Conservation (phyloP, 1,140 invertebrate species). For the Cyphomyrmex costatus region DNA sequence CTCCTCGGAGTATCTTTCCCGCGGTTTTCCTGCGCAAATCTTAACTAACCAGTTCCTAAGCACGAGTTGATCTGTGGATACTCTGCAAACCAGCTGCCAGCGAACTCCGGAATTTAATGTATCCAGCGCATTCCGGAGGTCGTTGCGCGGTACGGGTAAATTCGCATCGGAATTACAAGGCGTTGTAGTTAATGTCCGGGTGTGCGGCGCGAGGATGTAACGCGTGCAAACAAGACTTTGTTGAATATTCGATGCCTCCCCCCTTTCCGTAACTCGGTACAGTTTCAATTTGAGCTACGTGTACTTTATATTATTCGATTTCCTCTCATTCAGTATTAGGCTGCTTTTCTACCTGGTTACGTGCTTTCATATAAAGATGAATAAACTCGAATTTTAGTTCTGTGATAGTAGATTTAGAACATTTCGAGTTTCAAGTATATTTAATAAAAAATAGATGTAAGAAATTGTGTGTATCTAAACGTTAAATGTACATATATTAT, state of each 20-base stretch:
- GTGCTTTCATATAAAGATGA: neutral
- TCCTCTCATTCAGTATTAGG: neutral
- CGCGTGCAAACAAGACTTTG: slow-evolving; percentile 50
- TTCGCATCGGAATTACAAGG: slow-evolving; percentile 57
- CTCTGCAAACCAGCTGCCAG: slow-evolving; percentile 43
- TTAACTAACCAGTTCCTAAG: slow-evolving; percentile 31
- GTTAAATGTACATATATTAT: too few species aligned
- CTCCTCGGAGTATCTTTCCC: slow-evolving; percentile 2
- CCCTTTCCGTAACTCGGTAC: slow-evolving; percentile 56
- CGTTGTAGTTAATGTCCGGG: slow-evolving; percentile 52
- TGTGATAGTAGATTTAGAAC: neutral
- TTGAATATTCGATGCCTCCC: slow-evolving; percentile 55
- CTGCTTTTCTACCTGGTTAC: neutral
- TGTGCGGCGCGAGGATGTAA: slow-evolving; percentile 13
- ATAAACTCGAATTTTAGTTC: neutral
- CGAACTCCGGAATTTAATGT: slow-evolving; percentile 57
- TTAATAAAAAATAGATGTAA: neutral
- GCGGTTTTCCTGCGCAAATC: slow-evolving; percentile 31
- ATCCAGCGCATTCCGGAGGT: slow-evolving; percentile 54
- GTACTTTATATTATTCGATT: slow-evolving; percentile 37
- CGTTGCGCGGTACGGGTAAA: slow-evolving; percentile 35
- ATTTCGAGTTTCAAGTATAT: neutral
- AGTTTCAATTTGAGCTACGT: slow-evolving; percentile 50
- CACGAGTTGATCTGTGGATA: slow-evolving; percentile 37
- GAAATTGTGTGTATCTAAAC: neutral